phyloP scores from a whole-genome alignment of 2,113 vertebrate genomes.

The Silurus glanis region DNA sequence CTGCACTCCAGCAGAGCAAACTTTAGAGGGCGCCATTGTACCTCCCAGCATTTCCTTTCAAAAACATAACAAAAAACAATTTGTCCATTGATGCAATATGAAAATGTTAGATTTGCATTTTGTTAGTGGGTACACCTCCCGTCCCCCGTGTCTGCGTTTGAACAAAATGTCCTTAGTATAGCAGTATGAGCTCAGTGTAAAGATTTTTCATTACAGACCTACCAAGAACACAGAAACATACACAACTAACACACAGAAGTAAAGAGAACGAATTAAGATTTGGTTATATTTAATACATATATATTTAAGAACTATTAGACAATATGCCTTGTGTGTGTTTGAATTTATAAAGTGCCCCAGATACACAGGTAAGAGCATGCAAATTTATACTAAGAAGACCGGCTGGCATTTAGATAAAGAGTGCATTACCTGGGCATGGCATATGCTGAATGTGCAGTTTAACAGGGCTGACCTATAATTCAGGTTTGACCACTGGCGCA shows the following conservation, averaged over 20 bases:
- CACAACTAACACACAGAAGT: not conserved
- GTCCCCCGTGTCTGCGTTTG: not conserved
- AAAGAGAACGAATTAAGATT: not conserved
- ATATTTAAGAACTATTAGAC: not conserved
- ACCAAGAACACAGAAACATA: not conserved
- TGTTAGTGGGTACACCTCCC: no score
- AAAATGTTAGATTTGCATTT: not conserved
- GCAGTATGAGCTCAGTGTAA: not conserved
- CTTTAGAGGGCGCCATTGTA: constrained; percentile 65
- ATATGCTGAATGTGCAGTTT: constrained; percentile 21
- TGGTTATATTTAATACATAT: not conserved
- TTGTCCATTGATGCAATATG: not conserved
- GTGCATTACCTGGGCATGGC: not conserved
- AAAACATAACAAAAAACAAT: not conserved
- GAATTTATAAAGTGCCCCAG: not conserved
- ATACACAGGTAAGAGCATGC: not conserved
- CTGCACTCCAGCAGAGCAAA: not conserved
- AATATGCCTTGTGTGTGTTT: not conserved
- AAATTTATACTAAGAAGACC: not conserved
- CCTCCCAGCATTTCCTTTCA: not conserved
- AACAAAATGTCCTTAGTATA: not conserved
- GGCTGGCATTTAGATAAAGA: not conserved
- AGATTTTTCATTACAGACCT: not conserved
- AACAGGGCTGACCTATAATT: constrained; percentile 30
- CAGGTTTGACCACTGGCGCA: constrained; percentile 25